Conservation (phyloP, 2,113 vertebrate species). For the Ammospiza caudacuta region DNA sequence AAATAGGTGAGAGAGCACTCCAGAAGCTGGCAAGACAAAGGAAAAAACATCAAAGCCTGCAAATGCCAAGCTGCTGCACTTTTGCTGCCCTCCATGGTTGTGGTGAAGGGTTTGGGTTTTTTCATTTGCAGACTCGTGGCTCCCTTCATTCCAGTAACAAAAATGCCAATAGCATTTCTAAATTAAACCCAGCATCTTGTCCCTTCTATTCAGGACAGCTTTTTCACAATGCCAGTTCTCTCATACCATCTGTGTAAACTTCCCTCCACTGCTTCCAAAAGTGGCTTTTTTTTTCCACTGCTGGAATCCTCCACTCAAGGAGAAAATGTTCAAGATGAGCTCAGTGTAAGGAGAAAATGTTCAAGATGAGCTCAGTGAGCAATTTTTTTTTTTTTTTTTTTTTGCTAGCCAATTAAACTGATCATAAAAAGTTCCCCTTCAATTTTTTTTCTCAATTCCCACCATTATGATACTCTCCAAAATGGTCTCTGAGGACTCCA, state of each 20-base stretch:
- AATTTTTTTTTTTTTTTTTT: not conserved
- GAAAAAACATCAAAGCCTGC: not conserved
- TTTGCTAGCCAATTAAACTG: not conserved
- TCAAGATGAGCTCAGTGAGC: not conserved
- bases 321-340: not conserved
- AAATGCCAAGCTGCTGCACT: conserved; percentile 1
- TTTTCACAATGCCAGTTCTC: conserved; percentile 21
- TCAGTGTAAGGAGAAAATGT: not conserved
- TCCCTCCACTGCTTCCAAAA: not conserved
- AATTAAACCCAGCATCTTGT: conserved; percentile 46
- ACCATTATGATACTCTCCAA: not conserved
- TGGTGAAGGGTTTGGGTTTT: conserved; percentile 4
- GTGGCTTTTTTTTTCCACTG: not conserved
- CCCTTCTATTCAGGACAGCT: conserved; percentile 36
- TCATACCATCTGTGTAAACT: conserved; percentile 25
- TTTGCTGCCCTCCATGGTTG: not conserved
- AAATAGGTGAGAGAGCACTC: conserved; percentile 50
- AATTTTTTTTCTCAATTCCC: not conserved
- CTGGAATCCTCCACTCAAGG: not conserved
- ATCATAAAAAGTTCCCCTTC: not conserved
- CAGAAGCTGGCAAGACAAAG: conserved; percentile 1
- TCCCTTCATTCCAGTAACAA: conserved; percentile 44
- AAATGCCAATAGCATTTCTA: conserved; percentile 48
- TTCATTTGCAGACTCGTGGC: conserved; percentile 18
- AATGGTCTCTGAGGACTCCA: not conserved